phyloP scores from a whole-genome alignment of 2,888 invertebrate genomes.

The Microctonus aethiopoides region DNA sequence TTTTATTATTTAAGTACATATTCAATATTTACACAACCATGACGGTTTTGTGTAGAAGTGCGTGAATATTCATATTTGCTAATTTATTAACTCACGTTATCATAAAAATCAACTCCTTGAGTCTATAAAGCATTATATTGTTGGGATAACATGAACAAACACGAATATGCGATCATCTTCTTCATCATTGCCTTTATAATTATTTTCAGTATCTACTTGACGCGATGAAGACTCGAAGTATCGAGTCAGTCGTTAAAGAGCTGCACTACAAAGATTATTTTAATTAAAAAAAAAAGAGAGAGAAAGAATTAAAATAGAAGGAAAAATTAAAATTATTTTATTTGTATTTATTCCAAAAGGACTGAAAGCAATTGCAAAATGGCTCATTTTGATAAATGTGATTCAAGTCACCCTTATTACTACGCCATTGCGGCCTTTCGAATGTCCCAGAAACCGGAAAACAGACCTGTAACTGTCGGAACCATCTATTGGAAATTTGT shows the following conservation, averaged over 20 bases:
- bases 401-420: slow-evolving; percentile 57
- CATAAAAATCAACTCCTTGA: slow-evolving; percentile 24
- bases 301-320: neutral
- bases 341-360: slow-evolving; percentile 42
- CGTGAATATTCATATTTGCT: slow-evolving; percentile 3
- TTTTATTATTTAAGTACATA: neutral
- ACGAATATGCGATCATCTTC: neutral
- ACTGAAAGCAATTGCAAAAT: slow-evolving; percentile 42
- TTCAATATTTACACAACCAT: slow-evolving; percentile 12
- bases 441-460: slow-evolving; percentile 55
- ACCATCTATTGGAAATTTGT: slow-evolving; percentile 59
- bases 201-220: neutral
- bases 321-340: neutral
- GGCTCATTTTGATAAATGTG: slow-evolving; percentile 53
- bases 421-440: slow-evolving; percentile 54
- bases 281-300: neutral
- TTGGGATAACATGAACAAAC: neutral
- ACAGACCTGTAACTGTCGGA: slow-evolving; percentile 52
- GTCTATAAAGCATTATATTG: slow-evolving; percentile 11
- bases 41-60: neutral
- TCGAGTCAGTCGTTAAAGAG: slow-evolving; percentile 9
- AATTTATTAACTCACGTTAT: slow-evolving; percentile 30
- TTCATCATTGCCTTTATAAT: neutral
- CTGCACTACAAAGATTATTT: neutral
- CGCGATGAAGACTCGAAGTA: slow-evolving; percentile 10